These are phyloP conservation scores for Synanthedon andrenaeformis DNA, from an alignment of 2,888 invertebrate species.

Conservation along the genomic window DNA sequence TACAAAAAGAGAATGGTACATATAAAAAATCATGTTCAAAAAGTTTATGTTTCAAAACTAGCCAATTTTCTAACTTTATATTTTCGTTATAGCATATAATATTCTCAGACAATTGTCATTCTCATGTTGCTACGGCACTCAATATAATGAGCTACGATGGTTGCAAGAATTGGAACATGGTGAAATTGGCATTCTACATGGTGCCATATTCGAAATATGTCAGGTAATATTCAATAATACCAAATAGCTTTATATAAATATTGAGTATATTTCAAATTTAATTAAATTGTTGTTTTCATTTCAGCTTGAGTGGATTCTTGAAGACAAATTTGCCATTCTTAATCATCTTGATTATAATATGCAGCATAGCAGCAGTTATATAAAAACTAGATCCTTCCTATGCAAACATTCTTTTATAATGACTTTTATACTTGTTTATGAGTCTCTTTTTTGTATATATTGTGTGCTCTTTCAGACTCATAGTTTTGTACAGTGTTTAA, in stretches of 20 bases:
- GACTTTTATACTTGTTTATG: not conserved
- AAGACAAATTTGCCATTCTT: constrained; percentile 90
- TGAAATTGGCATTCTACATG: constrained; percentile 85
- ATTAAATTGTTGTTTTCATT: constrained; percentile 19
- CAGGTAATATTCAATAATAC: constrained; percentile 51
- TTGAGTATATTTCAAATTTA: no score
- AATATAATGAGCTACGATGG: constrained; percentile 90
- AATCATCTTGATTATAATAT: constrained; percentile 56
- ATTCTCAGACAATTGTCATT: constrained; percentile 98
- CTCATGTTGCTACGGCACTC: constrained; percentile 94
- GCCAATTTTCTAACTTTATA: not conserved
- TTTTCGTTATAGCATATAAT: constrained; percentile 83
- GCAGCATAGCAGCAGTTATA: constrained; percentile 37
- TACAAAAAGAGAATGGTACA: constrained; percentile 90
- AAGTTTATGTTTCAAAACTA: not conserved
- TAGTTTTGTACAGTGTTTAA: no score
- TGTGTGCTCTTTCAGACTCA: not conserved
- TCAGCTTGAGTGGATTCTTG: constrained; percentile 74
- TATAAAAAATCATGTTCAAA: not conserved
- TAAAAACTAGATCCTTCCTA: constrained; percentile 13
- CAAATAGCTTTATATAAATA: not conserved
- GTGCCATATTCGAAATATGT: constrained; percentile 81
- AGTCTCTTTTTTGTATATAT: not conserved
- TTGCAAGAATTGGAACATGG: constrained; percentile 90
- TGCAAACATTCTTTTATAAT: no score